A percentile compares a stretch with the other conserved stretches of the same genome.
These are phyloP conservation scores for Astyanax mexicanus DNA, from an alignment of 2,797 vertebrate species.

Conservation along the genomic window DNA sequence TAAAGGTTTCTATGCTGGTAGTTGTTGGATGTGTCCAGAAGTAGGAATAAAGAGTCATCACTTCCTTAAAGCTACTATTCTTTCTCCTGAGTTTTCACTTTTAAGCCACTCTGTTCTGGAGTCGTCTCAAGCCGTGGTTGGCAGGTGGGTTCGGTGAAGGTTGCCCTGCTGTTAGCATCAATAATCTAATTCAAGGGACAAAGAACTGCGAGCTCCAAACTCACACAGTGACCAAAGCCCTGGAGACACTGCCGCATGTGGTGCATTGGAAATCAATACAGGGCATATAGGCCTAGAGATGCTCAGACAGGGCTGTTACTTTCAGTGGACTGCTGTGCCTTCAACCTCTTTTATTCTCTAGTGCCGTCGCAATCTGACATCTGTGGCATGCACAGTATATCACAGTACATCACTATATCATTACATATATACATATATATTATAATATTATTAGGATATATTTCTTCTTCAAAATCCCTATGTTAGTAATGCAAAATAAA, in stretches of 20 bases:
- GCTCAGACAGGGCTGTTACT: slow-evolving; percentile 45
- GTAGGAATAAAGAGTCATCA: too few relatives aligned
- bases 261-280: slow-evolving; percentile 51
- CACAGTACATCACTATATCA: too few relatives aligned
- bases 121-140: slow-evolving; percentile 2
- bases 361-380: neutral
- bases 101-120: neutral
- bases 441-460: too few relatives aligned
- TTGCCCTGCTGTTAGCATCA: slow-evolving; percentile 48
- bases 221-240: slow-evolving; percentile 39
- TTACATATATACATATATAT: too few relatives aligned
- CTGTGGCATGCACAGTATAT: too few relatives aligned
- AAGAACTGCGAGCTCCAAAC: slow-evolving; percentile 47
- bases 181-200: slow-evolving; percentile 53
- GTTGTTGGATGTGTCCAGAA: too few relatives aligned
- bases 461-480: too few relatives aligned
- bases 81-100: neutral
- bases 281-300: slow-evolving; percentile 39
- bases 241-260: slow-evolving; percentile 50
- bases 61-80: too few relatives aligned
- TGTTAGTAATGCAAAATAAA: too few relatives aligned
- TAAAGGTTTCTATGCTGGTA: too few relatives aligned
- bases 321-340: slow-evolving; percentile 34
- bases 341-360: neutral
- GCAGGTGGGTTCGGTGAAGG: slow-evolving; percentile 34